Base-by-base conservation (phyloP, 2,888 invertebrate species). In the Drosophila trichaetosa region DNA sequence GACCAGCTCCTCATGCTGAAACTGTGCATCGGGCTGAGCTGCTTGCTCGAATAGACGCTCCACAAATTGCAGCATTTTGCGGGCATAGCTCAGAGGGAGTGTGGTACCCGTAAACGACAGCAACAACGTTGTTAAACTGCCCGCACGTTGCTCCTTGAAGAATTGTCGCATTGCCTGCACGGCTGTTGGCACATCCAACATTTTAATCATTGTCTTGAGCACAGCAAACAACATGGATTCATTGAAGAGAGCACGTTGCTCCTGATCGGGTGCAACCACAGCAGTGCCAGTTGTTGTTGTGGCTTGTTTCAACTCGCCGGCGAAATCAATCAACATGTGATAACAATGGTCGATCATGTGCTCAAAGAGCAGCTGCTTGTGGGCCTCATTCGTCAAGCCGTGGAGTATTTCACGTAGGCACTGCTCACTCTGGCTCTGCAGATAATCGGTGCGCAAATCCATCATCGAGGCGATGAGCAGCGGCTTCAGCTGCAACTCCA, bases 161-260 rank as follows among this genome's bases (percentile, higher is more conserved):
- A 98, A 97, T 67, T 95, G 95, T 86, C 97, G 96, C 87, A 98
- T 95, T 0, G 98, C 98, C 84, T 96, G 95, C 74, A 96, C 95
- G 0, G 98, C 98, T 0, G 96, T 95, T 0, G 96, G 95, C 73
- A 97, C 97, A 62, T 98, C 98, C 29, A 98, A 92, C 78, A 98
- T 95, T 87, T 96, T 96, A 91, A 98, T 97, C 95, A 98, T 96
- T 89, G 97, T 98, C 84, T 96, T 96, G 76, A 93, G 92, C 34
- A 93, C 91, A 3, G 92, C 91, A 69, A 93, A 90, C 33, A 93
- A 69, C 74, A 93, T 90, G 2, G 90, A 89, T 68, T 92, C 92
- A 29, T 93, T 91, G 29, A 93, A 87, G 4, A 92, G 72, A 4
- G 90, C 80, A n/a, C 89, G 87, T 40, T 87, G 80, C 13, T 82